phyloP scores from a whole-genome alignment of 64 coral and sea anemone species.

The Pachyseris speciosa region DNA sequence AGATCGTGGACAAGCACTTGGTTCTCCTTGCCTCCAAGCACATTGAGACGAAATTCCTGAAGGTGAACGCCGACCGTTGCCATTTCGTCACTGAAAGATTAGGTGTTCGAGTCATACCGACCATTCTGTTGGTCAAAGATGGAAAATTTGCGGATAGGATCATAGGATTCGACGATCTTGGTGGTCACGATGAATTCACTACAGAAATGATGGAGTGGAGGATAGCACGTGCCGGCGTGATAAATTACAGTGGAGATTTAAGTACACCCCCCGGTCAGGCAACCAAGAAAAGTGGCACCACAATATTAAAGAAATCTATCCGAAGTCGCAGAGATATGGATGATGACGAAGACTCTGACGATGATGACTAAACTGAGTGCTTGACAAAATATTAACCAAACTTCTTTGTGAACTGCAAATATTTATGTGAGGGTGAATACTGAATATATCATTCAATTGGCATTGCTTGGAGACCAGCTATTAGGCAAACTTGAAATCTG shows the following conservation, averaged over 20 bases:
- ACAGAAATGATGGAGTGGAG: conserved; percentile 95
- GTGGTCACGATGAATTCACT: conserved; percentile 87
- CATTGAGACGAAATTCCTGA: conserved; percentile 96
- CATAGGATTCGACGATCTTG: conserved; percentile 96
- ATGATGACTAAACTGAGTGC: conserved; percentile 4
- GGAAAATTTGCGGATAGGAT: conserved; percentile 94
- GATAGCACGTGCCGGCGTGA: conserved; percentile 79
- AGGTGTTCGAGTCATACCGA: conserved; percentile 81
- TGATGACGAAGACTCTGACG: conserved; percentile 65
- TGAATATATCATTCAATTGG: too few species aligned
- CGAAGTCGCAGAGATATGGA: conserved; percentile 43
- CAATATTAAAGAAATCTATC: conserved; percentile 64
- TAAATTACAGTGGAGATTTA: conserved; percentile 90
- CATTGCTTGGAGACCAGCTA: too few species aligned
- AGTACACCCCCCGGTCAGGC: conserved; percentile 67
- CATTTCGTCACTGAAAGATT: conserved; percentile 88
- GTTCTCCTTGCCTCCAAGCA: conserved; percentile 85
- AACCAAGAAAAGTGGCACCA: conserved; percentile 20
- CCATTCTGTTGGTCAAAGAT: conserved; percentile 91
- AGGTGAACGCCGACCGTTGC: conserved; percentile 88
- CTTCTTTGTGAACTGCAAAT: too few species aligned
- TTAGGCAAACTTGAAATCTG: too few species aligned
- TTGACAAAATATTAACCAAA: neutral
- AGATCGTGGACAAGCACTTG: conserved; percentile 97
- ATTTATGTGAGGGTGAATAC: too few species aligned